phyloP scores from a whole-genome alignment of 1,140 invertebrate genomes.

The Oscheius sp. region DNA sequence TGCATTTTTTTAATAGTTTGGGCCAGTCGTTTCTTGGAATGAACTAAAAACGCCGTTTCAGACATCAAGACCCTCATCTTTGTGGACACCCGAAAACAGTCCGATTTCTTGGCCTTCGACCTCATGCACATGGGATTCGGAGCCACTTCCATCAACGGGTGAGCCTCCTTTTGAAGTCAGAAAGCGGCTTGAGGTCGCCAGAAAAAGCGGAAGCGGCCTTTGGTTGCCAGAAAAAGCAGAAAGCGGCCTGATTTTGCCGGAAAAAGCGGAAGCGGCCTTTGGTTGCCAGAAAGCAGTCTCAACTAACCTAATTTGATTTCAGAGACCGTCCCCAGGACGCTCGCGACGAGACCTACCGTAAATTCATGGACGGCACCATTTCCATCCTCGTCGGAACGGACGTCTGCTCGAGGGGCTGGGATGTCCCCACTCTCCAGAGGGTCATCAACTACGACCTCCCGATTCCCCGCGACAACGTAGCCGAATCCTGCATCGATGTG shows the following conservation, averaged over 20 bases:
- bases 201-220: no score
- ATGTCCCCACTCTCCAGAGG: constrained; percentile 93
- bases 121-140: constrained; percentile 80
- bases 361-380: constrained; percentile 78
- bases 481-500: no score
- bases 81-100: constrained; percentile 95
- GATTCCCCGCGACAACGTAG: no score
- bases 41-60: no score
- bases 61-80: constrained; percentile 78
- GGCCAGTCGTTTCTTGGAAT: no score
- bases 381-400: constrained; percentile 93
- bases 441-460: constrained; percentile 94
- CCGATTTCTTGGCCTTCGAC: constrained; percentile 87
- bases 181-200: no score
- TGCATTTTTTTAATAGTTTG: no score
- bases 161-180: background rate
- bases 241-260: no score
- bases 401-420: constrained; percentile 85
- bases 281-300: no score
- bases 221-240: no score
- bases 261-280: no score
- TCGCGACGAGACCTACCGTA: constrained; percentile 85
- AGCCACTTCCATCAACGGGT: constrained; percentile 92
- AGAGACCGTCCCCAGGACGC: constrained; percentile 84
- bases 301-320: no score